Percentiles rank a stretch among this genome's conserved stretches.
These are phyloP conservation scores for Otus sunia DNA, from an alignment of 2,113 vertebrate species.

Conservation along the genomic window DNA sequence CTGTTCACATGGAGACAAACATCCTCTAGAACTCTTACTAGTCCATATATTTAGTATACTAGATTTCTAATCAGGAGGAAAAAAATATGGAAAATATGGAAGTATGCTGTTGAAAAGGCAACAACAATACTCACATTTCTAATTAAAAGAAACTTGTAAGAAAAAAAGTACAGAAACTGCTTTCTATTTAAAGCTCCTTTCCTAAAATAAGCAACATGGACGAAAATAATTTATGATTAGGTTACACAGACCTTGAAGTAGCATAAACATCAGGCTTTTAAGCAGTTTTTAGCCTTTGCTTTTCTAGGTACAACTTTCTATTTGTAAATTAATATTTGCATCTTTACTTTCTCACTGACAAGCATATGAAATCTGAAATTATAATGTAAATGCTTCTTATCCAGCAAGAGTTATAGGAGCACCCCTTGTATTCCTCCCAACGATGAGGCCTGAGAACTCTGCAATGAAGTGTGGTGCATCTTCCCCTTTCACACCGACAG, in stretches of 20 bases:
- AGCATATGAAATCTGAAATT: not conserved
- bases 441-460: rapidly evolving
- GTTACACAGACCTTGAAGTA: not conserved
- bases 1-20: not conserved
- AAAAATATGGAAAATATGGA: not conserved
- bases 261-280: not conserved
- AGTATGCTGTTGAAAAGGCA: not conserved
- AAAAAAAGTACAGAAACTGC: not conserved
- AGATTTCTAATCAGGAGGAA: not conserved
- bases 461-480: rapidly evolving
- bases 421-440: not conserved
- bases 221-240: not conserved
- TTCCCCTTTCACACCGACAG: rapidly evolving
- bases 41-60: not conserved
- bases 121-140: not conserved
- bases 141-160: not conserved
- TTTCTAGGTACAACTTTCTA: not conserved
- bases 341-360: not conserved
- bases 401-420: not conserved
- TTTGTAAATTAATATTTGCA: not conserved
- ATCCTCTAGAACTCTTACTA: not conserved
- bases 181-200: not conserved
- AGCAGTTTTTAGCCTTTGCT: not conserved
- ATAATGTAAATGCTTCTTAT: not conserved
- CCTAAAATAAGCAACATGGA: not conserved